Conservation (phyloP, 2,113 vertebrate genomes). For the Prolemur simus region DNA sequence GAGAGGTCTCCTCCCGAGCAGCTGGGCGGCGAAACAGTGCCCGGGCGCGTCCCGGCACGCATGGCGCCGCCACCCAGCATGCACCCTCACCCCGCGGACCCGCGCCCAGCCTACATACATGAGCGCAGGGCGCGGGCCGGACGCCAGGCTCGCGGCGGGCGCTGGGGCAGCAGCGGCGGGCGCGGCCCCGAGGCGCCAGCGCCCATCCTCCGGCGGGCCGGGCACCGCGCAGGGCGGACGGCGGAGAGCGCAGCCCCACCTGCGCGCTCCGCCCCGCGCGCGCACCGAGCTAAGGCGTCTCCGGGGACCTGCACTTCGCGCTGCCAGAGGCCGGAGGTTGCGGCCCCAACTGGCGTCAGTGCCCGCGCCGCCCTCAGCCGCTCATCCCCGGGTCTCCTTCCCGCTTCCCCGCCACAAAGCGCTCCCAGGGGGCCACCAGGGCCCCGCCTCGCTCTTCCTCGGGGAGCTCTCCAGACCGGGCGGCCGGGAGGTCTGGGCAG, state of each 20-base stretch:
- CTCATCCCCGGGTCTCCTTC: background rate
- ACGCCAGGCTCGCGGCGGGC: constrained; percentile 24
- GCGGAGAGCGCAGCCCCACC: constrained; percentile 46
- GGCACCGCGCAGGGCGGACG: background rate
- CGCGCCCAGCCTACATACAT: constrained; percentile 68
- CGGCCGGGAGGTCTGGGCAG: background rate
- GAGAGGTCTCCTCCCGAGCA: background rate
- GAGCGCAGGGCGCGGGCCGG: constrained; percentile 24
- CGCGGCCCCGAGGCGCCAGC: background rate
- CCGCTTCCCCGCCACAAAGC: background rate
- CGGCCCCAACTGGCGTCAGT: background rate
- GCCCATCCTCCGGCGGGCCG: constrained; percentile 39
- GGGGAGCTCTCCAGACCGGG: background rate
- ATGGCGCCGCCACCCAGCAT: background rate
- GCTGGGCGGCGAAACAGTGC: background rate
- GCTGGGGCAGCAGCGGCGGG: background rate
- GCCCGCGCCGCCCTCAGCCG: background rate
- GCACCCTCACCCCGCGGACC: background rate
- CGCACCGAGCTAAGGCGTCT: constrained; percentile 49
- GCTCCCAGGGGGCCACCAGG: background rate
- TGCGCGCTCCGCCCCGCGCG: constrained; percentile 49
- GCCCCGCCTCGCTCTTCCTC: background rate
- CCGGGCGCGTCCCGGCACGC: background rate
- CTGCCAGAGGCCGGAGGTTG: background rate
- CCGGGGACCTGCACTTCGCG: background rate